Percentiles rank a stretch among this genome's conserved stretches.
Conservation (phyloP, 2,113 vertebrate species). For the Rutilus rutilus region DNA sequence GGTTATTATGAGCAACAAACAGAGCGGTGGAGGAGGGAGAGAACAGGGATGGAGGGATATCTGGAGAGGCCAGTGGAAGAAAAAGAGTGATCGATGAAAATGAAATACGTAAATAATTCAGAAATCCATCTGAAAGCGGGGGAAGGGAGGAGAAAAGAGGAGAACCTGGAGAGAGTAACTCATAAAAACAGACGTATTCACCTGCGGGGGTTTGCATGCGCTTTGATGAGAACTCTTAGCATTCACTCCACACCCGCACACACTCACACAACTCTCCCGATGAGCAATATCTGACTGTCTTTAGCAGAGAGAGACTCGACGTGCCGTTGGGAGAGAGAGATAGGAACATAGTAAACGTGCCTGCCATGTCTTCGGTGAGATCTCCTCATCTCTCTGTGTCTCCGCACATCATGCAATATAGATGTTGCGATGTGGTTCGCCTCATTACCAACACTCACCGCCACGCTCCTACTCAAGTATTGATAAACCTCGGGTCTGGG, state of each 20-base stretch:
- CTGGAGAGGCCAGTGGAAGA: conserved; percentile 27
- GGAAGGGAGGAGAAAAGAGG: conserved; percentile 33
- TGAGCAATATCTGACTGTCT: conserved; percentile 12
- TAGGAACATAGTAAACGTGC: neutral
- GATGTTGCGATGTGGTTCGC: conserved; percentile 72
- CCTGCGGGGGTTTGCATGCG: conserved; percentile 53
- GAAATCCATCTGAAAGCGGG: conserved; percentile 39
- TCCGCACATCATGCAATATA: conserved; percentile 76
- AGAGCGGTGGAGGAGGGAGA: neutral
- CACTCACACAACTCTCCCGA: conserved; percentile 15
- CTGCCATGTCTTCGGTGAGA: neutral
- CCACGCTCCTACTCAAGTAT: conserved; percentile 73
- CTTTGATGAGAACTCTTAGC: conserved; percentile 78
- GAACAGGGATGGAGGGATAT: neutral
- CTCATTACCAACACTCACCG: conserved; percentile 77
- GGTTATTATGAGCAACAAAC: conserved; percentile 28
- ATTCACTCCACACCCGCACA: conserved; percentile 71
- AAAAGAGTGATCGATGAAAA: conserved; percentile 39
- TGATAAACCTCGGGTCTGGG: conserved; percentile 73
- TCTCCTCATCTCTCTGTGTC: neutral
- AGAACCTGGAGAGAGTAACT: conserved; percentile 31
- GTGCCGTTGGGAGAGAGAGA: conserved; percentile 1
- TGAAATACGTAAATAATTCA: conserved; percentile 50
- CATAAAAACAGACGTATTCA: conserved; percentile 41
- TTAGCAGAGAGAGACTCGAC: neutral